These are phyloP conservation scores for Heterotis niloticus DNA, from an alignment of 2,113 vertebrate genomes.

Conservation along the genomic window DNA sequence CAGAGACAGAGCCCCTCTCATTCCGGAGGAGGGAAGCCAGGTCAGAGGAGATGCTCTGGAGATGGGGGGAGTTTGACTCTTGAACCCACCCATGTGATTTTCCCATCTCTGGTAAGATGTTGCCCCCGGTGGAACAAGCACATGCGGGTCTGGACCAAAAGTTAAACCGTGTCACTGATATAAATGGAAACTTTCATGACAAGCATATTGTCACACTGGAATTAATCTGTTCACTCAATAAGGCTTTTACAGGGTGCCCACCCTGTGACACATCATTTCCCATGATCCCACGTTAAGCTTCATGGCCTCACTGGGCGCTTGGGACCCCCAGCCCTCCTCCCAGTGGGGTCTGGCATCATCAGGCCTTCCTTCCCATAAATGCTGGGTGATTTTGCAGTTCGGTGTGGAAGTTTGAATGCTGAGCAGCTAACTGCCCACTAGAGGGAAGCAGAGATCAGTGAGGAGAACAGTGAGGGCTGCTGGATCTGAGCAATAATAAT, in stretches of 20 bases:
- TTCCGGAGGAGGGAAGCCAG: neutral
- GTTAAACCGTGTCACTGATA: neutral
- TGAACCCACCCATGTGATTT: neutral
- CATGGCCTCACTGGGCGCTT: too few species aligned
- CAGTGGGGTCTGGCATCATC: neutral
- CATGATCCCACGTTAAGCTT: too few species aligned
- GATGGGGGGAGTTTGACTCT: neutral
- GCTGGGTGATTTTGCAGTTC: neutral
- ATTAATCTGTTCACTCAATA: neutral
- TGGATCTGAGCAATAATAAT: too few species aligned
- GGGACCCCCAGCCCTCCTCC: too few species aligned
- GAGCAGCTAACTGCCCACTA: constrained; percentile 21
- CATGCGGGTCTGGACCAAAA: neutral
- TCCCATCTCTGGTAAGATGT: neutral
- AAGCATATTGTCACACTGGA: neutral
- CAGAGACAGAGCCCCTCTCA: constrained; percentile 20
- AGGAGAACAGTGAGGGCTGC: too few species aligned
- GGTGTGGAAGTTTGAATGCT: neutral
- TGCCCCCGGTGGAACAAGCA: too few species aligned
- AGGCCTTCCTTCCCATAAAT: neutral
- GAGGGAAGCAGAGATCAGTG: constrained; percentile 7
- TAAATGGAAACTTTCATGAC: neutral
- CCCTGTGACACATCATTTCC: too few species aligned
- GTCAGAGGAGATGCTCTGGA: neutral
- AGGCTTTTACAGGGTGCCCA: too few species aligned